Base-by-base conservation (phyloP, 2,888 invertebrate genomes). In the Hydraecia micacea region DNA sequence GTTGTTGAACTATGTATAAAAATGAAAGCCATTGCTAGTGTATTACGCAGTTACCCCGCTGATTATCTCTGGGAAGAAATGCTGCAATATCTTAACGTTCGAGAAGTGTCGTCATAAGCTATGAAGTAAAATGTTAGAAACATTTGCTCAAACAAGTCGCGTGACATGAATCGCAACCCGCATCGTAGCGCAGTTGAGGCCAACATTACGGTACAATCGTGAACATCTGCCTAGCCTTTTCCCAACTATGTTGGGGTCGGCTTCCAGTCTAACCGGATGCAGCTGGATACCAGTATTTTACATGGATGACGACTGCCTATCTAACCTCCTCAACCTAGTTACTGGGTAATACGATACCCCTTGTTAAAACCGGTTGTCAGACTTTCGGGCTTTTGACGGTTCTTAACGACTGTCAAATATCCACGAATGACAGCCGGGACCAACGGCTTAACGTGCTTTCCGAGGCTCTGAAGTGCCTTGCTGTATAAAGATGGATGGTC, bases 131-230 rank as follows among this genome's bases (percentile, higher is more conserved):
- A 82, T 58, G 36, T 58, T 32, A 58, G 39, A 75, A 49, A 60
- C 18, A 81, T 81, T 58, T 66, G 25, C 9, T 66, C 18, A 66
- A n/a, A 66, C n/a, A 63, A 58, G 46, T 83, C 39, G 52, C 82
- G 63, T 66, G 66, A 25, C 28, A 25, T 82, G 36, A 67, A 46
- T 55, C 25, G 7, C 46, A 68, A 74, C 21, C 28, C 32, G 32
- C 15, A 18, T n/a, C 42, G 25, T 18, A 58, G 32, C 15, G 39
- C 46, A 32, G n/a, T 28, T 3, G 4, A 28, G 36, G 42, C 28
- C 39, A 55, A 49, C 49, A 79, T 58, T 66, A 82, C 60, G 62
- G 21, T 68, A 79, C 62, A 21, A 69, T 72, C 68, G 60, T 36
- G 42, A 72, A 65, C 67, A 62, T 15, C n/a, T 28, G 28, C 6